phyloP scores from a whole-genome alignment of 2,797 vertebrate species.

The Peromyscus nudipes region DNA sequence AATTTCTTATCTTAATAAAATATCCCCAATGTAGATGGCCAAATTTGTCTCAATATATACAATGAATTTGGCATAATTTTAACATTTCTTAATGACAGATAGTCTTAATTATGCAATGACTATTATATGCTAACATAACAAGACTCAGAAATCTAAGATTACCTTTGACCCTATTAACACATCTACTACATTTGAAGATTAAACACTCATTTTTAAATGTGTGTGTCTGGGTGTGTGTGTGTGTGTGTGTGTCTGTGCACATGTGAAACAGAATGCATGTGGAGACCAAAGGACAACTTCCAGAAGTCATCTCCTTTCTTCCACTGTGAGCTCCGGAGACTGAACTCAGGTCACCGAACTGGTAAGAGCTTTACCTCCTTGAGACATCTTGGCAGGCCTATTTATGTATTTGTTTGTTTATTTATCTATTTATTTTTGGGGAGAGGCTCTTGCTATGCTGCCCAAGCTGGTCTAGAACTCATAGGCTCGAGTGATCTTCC shows the following conservation, averaged over 20 bases:
- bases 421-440: not conserved
- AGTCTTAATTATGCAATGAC: slow-evolving; percentile 35
- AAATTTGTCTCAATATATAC: slow-evolving; percentile 23
- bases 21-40: not conserved
- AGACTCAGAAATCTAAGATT: slow-evolving; percentile 39
- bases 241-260: not conserved
- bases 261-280: no score
- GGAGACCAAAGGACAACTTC: not conserved
- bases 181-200: slow-evolving; percentile 40
- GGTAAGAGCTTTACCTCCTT: not conserved
- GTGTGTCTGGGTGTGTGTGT: not conserved
- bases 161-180: not conserved
- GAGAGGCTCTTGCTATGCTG: not conserved
- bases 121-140: slow-evolving; percentile 35
- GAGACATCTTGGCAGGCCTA: not conserved
- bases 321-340: no score
- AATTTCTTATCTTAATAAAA: not conserved
- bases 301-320: not conserved
- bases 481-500: not conserved
- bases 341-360: not conserved
- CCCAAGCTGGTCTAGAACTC: not conserved
- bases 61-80: slow-evolving; percentile 35
- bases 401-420: not conserved
- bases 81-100: slow-evolving; percentile 50
- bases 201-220: not conserved